Percentiles rank a stretch among this genome's conserved stretches.
Conservation (phyloP, 2,113 vertebrate genomes). For the Cygnus buccinator region DNA sequence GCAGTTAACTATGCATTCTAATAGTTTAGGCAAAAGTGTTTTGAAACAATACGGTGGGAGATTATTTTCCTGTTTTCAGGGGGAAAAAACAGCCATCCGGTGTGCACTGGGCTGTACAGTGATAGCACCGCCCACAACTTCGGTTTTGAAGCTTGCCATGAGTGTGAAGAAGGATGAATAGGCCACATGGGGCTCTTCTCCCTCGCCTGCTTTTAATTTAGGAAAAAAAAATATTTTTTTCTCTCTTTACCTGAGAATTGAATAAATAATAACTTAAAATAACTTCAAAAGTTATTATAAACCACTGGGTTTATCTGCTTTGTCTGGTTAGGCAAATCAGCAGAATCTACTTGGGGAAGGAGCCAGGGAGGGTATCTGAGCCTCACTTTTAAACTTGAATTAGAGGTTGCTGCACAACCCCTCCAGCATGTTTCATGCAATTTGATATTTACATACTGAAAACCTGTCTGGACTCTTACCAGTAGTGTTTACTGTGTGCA, state of each 20-base stretch:
- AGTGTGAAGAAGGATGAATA: neutral
- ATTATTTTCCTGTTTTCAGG: neutral
- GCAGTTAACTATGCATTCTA: neutral
- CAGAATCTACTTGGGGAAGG: neutral
- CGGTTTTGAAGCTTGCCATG: neutral
- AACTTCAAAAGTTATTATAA: neutral
- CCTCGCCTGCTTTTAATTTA: neutral
- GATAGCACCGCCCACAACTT: neutral
- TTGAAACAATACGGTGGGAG: neutral
- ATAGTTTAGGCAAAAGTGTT: neutral
- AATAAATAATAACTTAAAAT: too few species aligned
- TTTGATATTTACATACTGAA: neutral
- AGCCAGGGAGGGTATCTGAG: neutral
- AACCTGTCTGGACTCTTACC: constrained; percentile 22
- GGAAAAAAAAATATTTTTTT: neutral
- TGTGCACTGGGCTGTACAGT: neutral
- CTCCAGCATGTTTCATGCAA: neutral
- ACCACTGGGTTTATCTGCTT: neutral
- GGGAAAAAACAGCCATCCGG: neutral
- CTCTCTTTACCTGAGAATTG: neutral
- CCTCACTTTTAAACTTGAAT: neutral
- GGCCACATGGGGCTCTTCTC: neutral
- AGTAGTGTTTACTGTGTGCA: neutral
- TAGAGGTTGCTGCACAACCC: neutral
- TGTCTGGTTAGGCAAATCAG: constrained; percentile 10